Percentiles rank a stretch among this genome's conserved stretches.
phyloP scores from a whole-genome alignment of 2,113 vertebrate genomes.

The Heterotilapia buettikoferi region DNA sequence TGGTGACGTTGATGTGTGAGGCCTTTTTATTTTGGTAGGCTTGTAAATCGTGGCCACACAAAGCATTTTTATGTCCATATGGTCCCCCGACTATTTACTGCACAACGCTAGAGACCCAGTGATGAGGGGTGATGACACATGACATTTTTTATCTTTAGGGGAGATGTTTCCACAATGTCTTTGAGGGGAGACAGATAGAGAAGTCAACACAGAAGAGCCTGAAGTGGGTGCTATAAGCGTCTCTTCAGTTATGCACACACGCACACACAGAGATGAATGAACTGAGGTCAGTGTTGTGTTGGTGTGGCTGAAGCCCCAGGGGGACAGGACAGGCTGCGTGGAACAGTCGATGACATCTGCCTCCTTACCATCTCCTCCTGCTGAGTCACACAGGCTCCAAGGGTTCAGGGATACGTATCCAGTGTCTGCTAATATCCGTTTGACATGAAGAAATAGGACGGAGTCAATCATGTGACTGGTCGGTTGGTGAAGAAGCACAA shows the following conservation, averaged over 20 bases:
- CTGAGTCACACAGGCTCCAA: not conserved
- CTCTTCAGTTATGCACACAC: not conserved
- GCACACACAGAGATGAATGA: not conserved
- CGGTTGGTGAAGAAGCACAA: not conserved
- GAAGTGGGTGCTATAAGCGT: constrained; percentile 2
- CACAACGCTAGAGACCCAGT: not conserved
- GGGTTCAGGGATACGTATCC: not conserved
- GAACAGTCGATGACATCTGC: not conserved
- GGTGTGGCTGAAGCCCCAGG: not conserved
- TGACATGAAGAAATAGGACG: not conserved
- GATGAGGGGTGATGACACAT: not conserved
- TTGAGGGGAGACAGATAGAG: not conserved
- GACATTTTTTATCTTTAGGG: not conserved
- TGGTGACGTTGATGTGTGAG: not conserved
- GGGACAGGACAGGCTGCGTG: not conserved
- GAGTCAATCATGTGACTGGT: not conserved
- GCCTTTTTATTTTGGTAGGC: not conserved
- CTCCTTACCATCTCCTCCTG: not conserved
- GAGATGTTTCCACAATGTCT: not conserved
- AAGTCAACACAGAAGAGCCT: not conserved
- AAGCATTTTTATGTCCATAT: not conserved
- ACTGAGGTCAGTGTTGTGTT: not conserved
- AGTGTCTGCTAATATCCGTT: not conserved
- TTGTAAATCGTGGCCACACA: not conserved
- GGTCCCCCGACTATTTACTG: not conserved